Base-by-base conservation (phyloP, 2,113 vertebrate species). In the Syngnathus typhle region DNA sequence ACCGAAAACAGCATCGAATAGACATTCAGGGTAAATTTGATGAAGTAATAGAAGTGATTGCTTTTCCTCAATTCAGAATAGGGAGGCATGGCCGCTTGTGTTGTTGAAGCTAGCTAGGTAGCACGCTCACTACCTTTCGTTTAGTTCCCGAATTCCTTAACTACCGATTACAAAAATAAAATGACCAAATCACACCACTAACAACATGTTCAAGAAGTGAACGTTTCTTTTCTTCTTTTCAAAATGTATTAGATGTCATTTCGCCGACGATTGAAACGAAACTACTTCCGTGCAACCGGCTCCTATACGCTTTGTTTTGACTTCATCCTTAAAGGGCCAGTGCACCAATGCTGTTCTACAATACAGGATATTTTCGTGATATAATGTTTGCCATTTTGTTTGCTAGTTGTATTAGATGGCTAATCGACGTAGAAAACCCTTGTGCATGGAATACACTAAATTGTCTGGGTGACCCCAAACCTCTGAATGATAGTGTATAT, bases 1-100 rank as follows among this genome's bases (percentile, higher is more conserved):
- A 95, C 93, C 92, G 93, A 94, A 71, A 95, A 95, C 27, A 94
- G 78, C 85, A 93, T 93, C 21, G 93, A 92, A 61, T 94, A 95
- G 69, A 93, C 19, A 65, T 93, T 93, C 11, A 95, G 79, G 13
- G 93, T 91, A 51, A 94, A 95, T 81, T 95, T 95, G 80, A 93
- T 82, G 84, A 90, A 88, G 84, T 93, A 95, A 83, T 94, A 95
- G 78, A 88, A 93, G 79, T 83, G 73, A 73, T 79, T 89, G 77
- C 81, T 90, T 67, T 91, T 89, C 52, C 79, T 91, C 72, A 91
- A 51, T 49, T 91, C 86, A 44, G 85, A 84, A 74, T 90, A 92
- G 60, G 86, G 65, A 75, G 91, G 84, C 91, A 92, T 92, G 83
- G 68, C 80, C 82, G 75, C 65, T 74, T 43, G 60, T 51, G 66